A percentile compares a stretch with the other conserved stretches of the same genome.
These are phyloP conservation scores for Scolanthus callimorphus DNA, from an alignment of 92 coral and sea anemone species.

Conservation along the genomic window DNA sequence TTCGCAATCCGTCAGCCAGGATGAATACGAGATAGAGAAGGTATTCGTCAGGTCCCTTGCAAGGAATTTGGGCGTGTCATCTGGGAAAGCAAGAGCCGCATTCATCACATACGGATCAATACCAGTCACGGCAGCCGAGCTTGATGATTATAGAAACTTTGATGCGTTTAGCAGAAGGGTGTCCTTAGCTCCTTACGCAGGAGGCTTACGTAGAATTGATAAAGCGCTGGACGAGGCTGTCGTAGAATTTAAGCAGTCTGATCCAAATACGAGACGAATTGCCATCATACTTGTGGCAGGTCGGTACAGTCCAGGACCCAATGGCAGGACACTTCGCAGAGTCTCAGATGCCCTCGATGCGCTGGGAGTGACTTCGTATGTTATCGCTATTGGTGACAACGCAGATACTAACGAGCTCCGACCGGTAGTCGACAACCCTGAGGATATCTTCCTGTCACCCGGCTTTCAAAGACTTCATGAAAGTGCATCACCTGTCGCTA, in stretches of 20 bases:
- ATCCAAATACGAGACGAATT: conserved; percentile 35
- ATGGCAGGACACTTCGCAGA: conserved; percentile 33
- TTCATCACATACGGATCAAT: conserved; percentile 59
- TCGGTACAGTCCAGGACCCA: conserved; percentile 37
- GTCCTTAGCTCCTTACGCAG: conserved; percentile 44
- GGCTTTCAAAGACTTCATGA: conserved; percentile 30
- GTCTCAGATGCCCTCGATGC: conserved; percentile 61
- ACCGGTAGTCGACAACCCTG: conserved; percentile 36
- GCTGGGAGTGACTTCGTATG: conserved; percentile 42
- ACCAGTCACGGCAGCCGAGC: conserved; percentile 25
- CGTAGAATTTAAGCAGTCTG: conserved; percentile 38
- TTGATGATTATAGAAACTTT: conserved; percentile 12
- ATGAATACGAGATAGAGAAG: conserved; percentile 48
- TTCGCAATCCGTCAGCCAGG: conserved; percentile 32
- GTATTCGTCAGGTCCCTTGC: conserved; percentile 60
- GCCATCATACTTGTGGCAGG: conserved; percentile 63
- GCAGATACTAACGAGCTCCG: conserved; percentile 41
- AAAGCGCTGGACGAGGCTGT: conserved; percentile 53
- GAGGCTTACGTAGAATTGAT: conserved; percentile 61
- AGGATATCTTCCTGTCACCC: conserved; percentile 43
- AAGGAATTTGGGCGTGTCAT: conserved; percentile 50
- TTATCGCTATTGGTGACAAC: conserved; percentile 60
- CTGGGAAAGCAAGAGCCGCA: conserved; percentile 71
- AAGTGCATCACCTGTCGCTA: conserved; percentile 27
- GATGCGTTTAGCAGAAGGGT: conserved; percentile 42